Base-by-base conservation (phyloP, 2,797 vertebrate species). In the Pangasius sanitwongsei region DNA sequence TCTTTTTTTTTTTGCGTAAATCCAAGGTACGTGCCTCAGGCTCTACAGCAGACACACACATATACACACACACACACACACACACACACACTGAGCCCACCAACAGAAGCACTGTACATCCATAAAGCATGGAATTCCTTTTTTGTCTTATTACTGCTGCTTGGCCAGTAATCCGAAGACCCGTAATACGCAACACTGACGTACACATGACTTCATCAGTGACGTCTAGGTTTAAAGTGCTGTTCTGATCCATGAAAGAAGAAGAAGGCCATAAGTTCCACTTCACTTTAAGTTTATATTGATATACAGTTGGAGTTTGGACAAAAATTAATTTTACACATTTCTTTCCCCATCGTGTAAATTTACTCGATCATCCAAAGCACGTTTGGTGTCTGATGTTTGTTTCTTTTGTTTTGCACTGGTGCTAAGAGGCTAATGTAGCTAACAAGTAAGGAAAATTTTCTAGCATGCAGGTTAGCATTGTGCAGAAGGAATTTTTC, bases 1-100 rank as follows among this genome's bases (percentile, higher is more conserved):
- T 80, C n/a, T 20, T 80, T 87, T 69, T 80, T 87, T 69, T 70
- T 31, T 23, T 25, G n/a, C 0, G 23, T 23, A 57, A 87, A 87
- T 55, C 50, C 34, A 69, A 82, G 34, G 77, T 70, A 65, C 65
- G 0, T 70, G 78, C 77, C 86, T 78, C 69, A 44, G 78, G 87
- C 78, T 72, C 65, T 81, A 57, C 57, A 82, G 80, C 80, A 41
- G 9, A 48, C 41, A 44, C 70, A 44, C 37, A 41, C 70, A 75
- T 16, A 48, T 41, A 31, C 37, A 31, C 86, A 50, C 41, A 55
- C 59, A 67, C n/a, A 81, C 59, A 81, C 61, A 81, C 59, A 80
- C 72, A 87, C 63, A 67, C 59, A 65, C 20, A 44, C 31, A 41
- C 34, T 7, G 20, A 23, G 41, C 57, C 1, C 80, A 41, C 55